Conservation (phyloP, 2,797 vertebrate species). For the Anas capensis region DNA sequence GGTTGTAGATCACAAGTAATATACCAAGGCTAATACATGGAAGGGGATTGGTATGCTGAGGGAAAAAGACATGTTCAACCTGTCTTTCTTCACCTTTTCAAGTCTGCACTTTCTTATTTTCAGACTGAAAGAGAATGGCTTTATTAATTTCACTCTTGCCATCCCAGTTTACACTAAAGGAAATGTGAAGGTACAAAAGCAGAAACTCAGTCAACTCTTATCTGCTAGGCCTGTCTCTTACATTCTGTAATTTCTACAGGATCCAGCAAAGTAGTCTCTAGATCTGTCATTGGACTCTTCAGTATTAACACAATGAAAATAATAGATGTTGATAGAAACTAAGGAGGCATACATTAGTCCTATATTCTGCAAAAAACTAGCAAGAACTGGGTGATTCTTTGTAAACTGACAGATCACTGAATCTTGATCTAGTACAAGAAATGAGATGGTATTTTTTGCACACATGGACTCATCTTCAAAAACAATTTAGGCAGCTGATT, state of each 20-base stretch:
- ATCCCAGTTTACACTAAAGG: background rate
- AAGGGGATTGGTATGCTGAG: background rate
- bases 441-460: background rate
- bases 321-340: background rate
- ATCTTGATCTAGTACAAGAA: background rate
- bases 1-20: background rate
- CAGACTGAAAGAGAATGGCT: background rate
- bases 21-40: background rate
- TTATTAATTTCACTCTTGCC: background rate
- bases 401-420: background rate
- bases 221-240: fast-evolving
- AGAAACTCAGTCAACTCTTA: background rate
- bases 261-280: background rate
- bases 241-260: background rate
- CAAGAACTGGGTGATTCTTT: background rate
- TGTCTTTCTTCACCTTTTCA: background rate
- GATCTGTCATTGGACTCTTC: background rate
- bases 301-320: background rate
- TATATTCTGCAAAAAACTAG: background rate
- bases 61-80: background rate
- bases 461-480: background rate
- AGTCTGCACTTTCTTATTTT: background rate
- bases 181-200: background rate
- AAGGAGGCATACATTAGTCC: background rate
- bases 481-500: background rate